These are phyloP conservation scores for Dipodomys merriami DNA, from an alignment of 2,113 vertebrate genomes.

Conservation along the genomic window DNA sequence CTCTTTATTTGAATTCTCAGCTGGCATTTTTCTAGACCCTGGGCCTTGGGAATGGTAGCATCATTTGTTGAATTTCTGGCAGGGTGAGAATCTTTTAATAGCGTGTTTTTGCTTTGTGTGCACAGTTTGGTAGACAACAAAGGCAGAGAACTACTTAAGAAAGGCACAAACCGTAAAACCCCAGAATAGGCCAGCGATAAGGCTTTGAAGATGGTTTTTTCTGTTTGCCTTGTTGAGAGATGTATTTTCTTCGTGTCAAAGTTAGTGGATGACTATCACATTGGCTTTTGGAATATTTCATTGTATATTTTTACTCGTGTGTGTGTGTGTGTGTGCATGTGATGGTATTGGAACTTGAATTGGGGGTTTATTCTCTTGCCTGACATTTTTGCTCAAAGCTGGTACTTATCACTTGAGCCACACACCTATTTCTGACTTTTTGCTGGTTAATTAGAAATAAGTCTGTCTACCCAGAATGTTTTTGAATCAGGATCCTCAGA, in stretches of 20 bases:
- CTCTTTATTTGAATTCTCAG: slow-evolving; percentile 55
- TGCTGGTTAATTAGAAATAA: too few species aligned
- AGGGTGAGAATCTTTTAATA: slow-evolving; percentile 39
- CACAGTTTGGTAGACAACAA: background rate
- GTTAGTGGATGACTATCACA: background rate
- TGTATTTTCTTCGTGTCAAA: background rate
- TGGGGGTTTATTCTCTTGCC: too few species aligned
- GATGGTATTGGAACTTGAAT: too few species aligned
- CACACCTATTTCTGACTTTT: too few species aligned
- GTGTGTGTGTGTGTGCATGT: too few species aligned
- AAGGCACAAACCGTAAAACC: background rate
- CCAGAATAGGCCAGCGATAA: background rate
- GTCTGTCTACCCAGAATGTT: too few species aligned
- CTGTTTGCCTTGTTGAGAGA: background rate
- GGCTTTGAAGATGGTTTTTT: background rate
- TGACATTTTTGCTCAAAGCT: too few species aligned
- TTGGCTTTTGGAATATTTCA: background rate
- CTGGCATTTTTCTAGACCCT: slow-evolving; percentile 26
- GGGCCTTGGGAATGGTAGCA: slow-evolving; percentile 2
- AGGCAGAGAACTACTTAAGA: background rate
- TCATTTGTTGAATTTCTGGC: slow-evolving; percentile 50
- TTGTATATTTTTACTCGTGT: background rate
- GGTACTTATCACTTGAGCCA: too few species aligned
- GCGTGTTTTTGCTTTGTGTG: slow-evolving; percentile 10
- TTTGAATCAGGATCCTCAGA: too few species aligned